Percentiles rank a stretch among this genome's conserved stretches.
Conservation (phyloP, 2,888 invertebrate genomes). For the Rhogogaster chlorosoma region DNA sequence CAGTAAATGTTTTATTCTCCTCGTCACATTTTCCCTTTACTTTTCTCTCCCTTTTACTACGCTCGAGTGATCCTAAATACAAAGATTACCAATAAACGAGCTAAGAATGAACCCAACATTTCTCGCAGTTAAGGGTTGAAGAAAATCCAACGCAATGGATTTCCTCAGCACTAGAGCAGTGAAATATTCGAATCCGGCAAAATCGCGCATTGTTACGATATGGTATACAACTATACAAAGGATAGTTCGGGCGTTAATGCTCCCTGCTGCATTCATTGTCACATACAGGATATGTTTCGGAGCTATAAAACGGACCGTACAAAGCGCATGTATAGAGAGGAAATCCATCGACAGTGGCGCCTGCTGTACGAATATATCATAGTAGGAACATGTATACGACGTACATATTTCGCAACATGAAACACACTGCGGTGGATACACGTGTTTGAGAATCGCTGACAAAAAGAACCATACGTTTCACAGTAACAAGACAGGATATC, state of each 20-base stretch:
- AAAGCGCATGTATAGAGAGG: not conserved
- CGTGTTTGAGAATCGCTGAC: not conserved
- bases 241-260: slow-evolving; percentile 8
- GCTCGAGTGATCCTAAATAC: not conserved
- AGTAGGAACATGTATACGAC: not conserved
- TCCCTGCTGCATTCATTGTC: slow-evolving; percentile 22
- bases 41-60: not conserved
- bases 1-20: not conserved
- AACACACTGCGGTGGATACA: not conserved
- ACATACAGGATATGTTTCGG: slow-evolving; percentile 19
- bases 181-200: slow-evolving; percentile 19
- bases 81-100: not conserved
- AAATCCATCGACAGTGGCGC: slow-evolving; percentile 14
- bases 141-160: not conserved
- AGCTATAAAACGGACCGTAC: not conserved
- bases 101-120: not conserved
- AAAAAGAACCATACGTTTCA: not conserved
- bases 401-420: not conserved
- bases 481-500: not conserved
- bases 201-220: slow-evolving; percentile 14
- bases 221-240: slow-evolving; percentile 34
- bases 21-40: not conserved
- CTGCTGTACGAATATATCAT: not conserved
- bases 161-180: not conserved
- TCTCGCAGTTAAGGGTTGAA: not conserved